A percentile compares a stretch with the other conserved stretches of the same genome.
Conservation (phyloP, 2,888 invertebrate genomes). For the Clostera curtula region DNA sequence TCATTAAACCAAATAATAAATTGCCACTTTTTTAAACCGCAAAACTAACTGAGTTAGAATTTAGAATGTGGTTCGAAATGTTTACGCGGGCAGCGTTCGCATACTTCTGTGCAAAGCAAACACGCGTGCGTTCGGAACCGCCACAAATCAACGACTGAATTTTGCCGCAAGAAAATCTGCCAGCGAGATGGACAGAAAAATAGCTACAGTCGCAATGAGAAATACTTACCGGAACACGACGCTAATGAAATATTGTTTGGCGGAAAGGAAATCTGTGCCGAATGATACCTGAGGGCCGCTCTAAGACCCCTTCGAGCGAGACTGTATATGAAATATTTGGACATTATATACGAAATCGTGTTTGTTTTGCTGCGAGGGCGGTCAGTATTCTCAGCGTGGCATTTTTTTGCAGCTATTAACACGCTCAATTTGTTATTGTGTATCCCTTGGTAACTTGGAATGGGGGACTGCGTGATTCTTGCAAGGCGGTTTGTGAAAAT, state of each 20-base stretch:
- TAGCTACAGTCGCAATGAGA: constrained; percentile 9
- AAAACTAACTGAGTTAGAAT: background rate
- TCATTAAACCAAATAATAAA: constrained; percentile 5
- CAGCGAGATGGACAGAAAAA: constrained; percentile 5
- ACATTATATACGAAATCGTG: too few relatives aligned
- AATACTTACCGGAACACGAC: constrained; percentile 21
- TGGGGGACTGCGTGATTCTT: too few relatives aligned
- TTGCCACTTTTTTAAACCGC: background rate
- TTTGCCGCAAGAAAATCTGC: constrained; percentile 4
- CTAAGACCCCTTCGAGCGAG: constrained; percentile 1
- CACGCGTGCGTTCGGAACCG: background rate
- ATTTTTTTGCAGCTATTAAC: too few relatives aligned
- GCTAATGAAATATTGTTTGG: constrained; percentile 31
- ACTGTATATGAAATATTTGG: too few relatives aligned
- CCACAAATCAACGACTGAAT: constrained; percentile 1
- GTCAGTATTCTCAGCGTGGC: too few relatives aligned
- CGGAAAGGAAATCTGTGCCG: constrained; percentile 12
- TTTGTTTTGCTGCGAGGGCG: too few relatives aligned
- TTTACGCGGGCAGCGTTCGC: background rate
- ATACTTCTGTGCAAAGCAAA: background rate
- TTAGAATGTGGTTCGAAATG: constrained; percentile 8
- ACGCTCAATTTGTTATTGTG: too few relatives aligned
- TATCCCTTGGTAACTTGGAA: too few relatives aligned
- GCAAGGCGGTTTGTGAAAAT: too few relatives aligned
- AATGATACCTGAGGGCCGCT: constrained; percentile 10